A percentile compares a stretch with the other conserved stretches of the same genome.
Conservation (phyloP, 2,888 invertebrate species). For the Nymphalis urticae region DNA sequence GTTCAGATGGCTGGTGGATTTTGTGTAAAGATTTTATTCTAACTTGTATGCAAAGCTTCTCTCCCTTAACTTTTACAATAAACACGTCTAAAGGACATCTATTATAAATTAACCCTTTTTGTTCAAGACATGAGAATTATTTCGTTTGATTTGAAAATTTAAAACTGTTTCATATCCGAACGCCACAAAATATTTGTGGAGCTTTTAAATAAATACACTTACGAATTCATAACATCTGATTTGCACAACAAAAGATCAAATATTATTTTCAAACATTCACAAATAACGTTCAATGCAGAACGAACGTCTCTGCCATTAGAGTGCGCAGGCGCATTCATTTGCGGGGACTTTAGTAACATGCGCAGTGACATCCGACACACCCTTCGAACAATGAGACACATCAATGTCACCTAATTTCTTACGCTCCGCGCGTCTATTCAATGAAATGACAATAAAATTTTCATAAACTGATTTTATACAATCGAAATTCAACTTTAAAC, state of each 20-base stretch:
- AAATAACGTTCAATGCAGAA: constrained; percentile 9
- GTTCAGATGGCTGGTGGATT: too few relatives aligned
- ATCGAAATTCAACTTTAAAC: constrained; percentile 36
- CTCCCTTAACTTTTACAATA: too few relatives aligned
- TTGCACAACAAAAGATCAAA: constrained; percentile 24
- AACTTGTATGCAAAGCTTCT: too few relatives aligned
- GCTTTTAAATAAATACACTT: neutral
- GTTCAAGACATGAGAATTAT: too few relatives aligned
- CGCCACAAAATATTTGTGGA: neutral
- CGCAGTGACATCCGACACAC: constrained; percentile 55
- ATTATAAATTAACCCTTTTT: too few relatives aligned
- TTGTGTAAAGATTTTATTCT: too few relatives aligned
- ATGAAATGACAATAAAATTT: constrained; percentile 52
- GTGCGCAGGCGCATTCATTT: constrained; percentile 36
- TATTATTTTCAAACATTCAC: constrained; percentile 22
- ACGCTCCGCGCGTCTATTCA: constrained; percentile 71
- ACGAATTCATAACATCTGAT: constrained; percentile 16
- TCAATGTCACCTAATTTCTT: constrained; percentile 78
- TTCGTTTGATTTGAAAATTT: neutral
- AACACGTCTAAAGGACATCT: too few relatives aligned
- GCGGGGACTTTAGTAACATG: constrained; percentile 43
- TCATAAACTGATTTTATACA: constrained; percentile 11
- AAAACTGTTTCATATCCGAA: neutral
- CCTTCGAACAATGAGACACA: constrained; percentile 51
- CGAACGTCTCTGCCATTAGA: constrained; percentile 15